Evolutionary conservation across 2,113 vertebrate genomes (phyloP).

Genomic region (Notarius quadriscutis): DNA sequence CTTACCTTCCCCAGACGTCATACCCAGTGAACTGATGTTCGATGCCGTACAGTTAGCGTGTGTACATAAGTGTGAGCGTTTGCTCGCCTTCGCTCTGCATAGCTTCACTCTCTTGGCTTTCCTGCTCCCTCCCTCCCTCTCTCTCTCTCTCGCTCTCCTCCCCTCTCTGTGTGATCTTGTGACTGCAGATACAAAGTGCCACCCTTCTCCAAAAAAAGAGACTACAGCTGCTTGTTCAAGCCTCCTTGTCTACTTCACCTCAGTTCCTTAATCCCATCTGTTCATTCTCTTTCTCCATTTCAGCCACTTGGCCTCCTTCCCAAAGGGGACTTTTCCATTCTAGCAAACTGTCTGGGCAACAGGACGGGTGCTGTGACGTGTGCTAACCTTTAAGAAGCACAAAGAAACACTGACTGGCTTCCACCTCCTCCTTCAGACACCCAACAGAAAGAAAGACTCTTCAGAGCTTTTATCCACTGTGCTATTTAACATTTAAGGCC

Average conservation of each 20-base stretch:
- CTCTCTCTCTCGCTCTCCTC: slow-evolving; percentile 25
- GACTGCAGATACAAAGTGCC: slow-evolving; percentile 61
- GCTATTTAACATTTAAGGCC: background rate
- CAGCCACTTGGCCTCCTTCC: background rate
- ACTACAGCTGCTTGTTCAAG: slow-evolving; percentile 19
- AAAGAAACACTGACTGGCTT: slow-evolving; percentile 10
- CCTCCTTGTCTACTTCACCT: background rate
- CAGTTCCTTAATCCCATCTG: background rate
- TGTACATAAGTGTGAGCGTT: background rate
- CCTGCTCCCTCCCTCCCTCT: slow-evolving; percentile 56
- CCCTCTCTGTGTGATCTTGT: slow-evolving; percentile 60
- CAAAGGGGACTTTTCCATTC: background rate
- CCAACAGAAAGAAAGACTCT: background rate
- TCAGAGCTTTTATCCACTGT: background rate
- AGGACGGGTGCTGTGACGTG: background rate
- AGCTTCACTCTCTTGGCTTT: slow-evolving; percentile 49
- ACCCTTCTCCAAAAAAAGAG: slow-evolving; percentile 63
- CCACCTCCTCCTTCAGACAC: background rate
- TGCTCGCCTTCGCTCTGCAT: slow-evolving; percentile 34
- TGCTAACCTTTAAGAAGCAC: slow-evolving; percentile 9
- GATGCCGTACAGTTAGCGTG: slow-evolving; percentile 26
- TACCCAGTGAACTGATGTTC: slow-evolving; percentile 33
- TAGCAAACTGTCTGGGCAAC: background rate
- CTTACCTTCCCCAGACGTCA: slow-evolving; percentile 55
- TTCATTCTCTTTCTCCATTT: background rate